Evolutionary conservation across 2,888 invertebrate species (phyloP).

Genomic region (Erebia epiphron): DNA sequence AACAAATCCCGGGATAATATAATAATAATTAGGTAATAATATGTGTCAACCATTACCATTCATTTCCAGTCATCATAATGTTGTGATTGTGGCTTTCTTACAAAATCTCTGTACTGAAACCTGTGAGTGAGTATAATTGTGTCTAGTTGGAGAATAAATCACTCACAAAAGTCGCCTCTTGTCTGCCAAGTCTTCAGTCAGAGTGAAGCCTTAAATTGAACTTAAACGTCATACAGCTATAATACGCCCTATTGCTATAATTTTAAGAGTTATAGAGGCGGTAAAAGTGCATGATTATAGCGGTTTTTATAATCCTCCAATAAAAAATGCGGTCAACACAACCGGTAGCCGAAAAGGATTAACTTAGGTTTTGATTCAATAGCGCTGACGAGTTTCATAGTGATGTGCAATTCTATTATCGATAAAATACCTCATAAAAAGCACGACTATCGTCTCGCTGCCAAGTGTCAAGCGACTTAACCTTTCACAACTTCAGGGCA

Average conservation of each 20-base stretch:
- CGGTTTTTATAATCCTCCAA: conserved; percentile 56
- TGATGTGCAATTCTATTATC: conserved; percentile 38
- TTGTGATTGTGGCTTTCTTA: too few relatives aligned
- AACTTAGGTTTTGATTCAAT: conserved; percentile 66
- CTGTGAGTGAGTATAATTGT: too few relatives aligned
- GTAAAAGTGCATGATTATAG: conserved; percentile 32
- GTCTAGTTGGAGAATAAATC: too few relatives aligned
- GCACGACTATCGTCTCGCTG: too few relatives aligned
- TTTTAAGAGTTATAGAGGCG: conserved; percentile 36
- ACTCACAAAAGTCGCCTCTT: neutral
- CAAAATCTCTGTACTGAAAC: too few relatives aligned
- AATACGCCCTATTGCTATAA: conserved; percentile 34
- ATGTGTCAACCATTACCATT: too few relatives aligned
- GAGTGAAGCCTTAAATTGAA: neutral
- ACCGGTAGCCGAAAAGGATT: conserved; percentile 78
- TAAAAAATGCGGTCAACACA: conserved; percentile 62
- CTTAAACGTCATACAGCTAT: conserved; percentile 14
- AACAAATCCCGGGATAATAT: too few relatives aligned
- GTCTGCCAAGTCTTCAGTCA: neutral
- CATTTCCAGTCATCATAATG: too few relatives aligned
- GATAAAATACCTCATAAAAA: neutral
- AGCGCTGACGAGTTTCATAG: conserved; percentile 61
- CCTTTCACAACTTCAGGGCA: too few relatives aligned
- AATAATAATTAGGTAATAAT: too few relatives aligned
- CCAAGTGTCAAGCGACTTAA: too few relatives aligned